phyloP scores from a whole-genome alignment of 2,113 vertebrate genomes.

The Casuarius casuarius region DNA sequence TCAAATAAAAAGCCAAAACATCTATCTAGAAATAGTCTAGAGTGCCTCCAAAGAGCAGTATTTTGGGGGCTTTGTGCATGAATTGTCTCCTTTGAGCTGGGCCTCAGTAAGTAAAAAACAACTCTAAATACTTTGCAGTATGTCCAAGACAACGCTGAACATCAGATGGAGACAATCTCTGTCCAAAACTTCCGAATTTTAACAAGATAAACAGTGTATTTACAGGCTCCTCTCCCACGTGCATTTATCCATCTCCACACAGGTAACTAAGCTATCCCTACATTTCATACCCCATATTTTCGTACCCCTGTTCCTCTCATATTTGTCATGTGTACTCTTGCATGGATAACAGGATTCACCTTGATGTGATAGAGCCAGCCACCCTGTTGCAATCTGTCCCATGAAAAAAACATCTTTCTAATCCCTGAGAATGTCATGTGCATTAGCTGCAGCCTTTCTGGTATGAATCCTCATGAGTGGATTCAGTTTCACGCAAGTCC shows the following conservation, averaged over 20 bases:
- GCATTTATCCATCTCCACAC: background rate
- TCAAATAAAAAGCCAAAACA: background rate
- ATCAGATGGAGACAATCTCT: background rate
- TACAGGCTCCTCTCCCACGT: background rate
- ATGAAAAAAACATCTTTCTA: constrained; percentile 49
- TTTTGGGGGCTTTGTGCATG: background rate
- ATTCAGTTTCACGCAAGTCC: constrained; percentile 43
- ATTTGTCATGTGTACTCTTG: background rate
- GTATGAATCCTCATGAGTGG: background rate
- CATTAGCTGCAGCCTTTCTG: constrained; percentile 40
- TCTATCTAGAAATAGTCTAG: background rate
- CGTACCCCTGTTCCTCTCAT: background rate
- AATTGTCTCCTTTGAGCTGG: background rate
- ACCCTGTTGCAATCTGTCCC: background rate
- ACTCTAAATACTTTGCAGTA: background rate
- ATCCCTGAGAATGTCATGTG: constrained; percentile 23
- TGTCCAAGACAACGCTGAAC: background rate
- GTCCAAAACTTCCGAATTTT: background rate
- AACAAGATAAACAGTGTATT: background rate
- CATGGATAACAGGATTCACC: background rate
- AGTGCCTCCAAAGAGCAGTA: background rate
- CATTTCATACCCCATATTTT: background rate
- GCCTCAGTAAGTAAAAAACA: background rate
- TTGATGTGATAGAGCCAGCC: background rate
- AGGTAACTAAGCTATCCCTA: background rate